Evolutionary conservation across 2,888 invertebrate species (phyloP), one percentile per base, ranked within the genome.

Genomic region (Blomia tropicalis): DNA sequence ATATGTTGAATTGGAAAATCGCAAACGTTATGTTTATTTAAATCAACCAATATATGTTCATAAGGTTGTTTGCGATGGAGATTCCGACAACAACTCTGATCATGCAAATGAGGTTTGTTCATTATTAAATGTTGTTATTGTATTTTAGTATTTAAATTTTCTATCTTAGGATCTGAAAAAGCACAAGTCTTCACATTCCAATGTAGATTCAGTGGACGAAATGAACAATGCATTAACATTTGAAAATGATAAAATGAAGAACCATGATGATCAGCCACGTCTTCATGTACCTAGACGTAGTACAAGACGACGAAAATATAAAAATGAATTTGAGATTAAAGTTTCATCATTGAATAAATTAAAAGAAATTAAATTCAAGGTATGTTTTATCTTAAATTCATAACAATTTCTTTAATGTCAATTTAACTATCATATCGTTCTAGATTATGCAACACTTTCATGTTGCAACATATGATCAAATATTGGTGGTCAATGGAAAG

Each of bases 401-500:
- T 7, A 25, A 47, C 7, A 11, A 19, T 58, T 63, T 58, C 3
- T 51, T 63, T 41, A 43, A 11, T 60, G 44, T 29, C 62, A 64
- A 64, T 58, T 47, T 14, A n/a, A n/a, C n/a, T n/a, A n/a, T n/a
- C n/a, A n/a, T n/a, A n/a, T n/a, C n/a, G n/a, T 14, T 23, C 1
- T 69, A 75, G 73, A 69, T 76, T 11, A 75, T 75, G 73, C 71
- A 71, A 59, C 62, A 70, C 44, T 75, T 74, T 67, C 70, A 71
- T n/a, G 73, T 75, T 11, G 71, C 75, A 17, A 73, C 75, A 2
- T 74, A 72, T 69, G 76, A 76, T 67, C 75, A 75, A 68, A 72
- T 72, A 63, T 67, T 76, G 58, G 69, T 68, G 17, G 63, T 73
- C 19, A 69, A 72, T 47, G 74, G 73, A 1, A 54, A 65, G 11